Conservation (phyloP, 2,888 invertebrate species). For the Agriotes lineatus region DNA sequence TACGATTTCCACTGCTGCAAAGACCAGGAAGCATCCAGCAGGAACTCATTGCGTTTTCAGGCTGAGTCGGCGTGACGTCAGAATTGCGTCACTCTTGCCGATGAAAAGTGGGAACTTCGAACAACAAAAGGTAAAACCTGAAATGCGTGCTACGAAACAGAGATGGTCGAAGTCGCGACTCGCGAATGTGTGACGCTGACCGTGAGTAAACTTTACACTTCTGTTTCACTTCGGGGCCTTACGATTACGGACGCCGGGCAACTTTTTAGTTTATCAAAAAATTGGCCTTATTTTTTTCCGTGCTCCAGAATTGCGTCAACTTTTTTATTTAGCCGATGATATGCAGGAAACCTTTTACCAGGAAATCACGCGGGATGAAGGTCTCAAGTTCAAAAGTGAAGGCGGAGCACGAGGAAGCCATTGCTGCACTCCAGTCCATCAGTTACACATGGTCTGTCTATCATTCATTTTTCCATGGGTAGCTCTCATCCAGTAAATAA, state of each 20-base stretch:
- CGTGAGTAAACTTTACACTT: conserved; percentile 53
- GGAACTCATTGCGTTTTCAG: conserved; percentile 12
- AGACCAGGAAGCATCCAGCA: background rate
- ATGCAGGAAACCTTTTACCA: background rate
- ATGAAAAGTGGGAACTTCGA: conserved; percentile 32
- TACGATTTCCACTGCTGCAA: background rate
- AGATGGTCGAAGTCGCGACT: conserved; percentile 46
- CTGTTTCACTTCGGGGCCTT: conserved; percentile 38
- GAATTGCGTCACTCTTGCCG: conserved; percentile 29
- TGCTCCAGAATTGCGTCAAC: conserved; percentile 19
- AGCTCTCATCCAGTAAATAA: no score
- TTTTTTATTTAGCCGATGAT: background rate
- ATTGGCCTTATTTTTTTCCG: conserved; percentile 32
- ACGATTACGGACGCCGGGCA: conserved; percentile 24
- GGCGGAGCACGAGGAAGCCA: background rate
- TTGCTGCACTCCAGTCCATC: background rate
- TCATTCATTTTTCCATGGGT: no score
- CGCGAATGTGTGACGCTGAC: conserved; percentile 56
- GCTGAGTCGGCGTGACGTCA: conserved; percentile 30
- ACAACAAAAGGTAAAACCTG: conserved; percentile 35
- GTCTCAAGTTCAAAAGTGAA: conserved; percentile 20
- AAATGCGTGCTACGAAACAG: conserved; percentile 31
- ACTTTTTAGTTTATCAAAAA: conserved; percentile 32
- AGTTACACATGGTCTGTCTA: background rate
- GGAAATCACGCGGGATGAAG: conserved; percentile 1